Base-by-base conservation (phyloP, 2,113 vertebrate species). In the Sylvicapra grimmia region DNA sequence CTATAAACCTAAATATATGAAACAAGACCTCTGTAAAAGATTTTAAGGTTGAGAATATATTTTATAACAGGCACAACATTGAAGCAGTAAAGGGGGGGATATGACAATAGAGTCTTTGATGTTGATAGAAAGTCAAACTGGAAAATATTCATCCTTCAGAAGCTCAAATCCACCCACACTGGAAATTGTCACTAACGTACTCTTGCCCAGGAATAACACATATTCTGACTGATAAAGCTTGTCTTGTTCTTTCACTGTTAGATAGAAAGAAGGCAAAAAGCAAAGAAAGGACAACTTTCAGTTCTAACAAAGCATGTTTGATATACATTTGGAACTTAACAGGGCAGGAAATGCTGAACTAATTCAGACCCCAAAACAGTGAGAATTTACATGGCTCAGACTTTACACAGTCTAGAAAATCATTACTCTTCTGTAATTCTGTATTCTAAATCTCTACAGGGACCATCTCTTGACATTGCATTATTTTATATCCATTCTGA, bases 111-210 rank as follows among this genome's bases (percentile, higher is more conserved):
- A 89, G 72, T 40, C 95, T 98, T 98, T 98, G 98, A 98, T 98
- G 97, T 89, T 86, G 31, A 86, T 65, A 97, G 95, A 97, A 96
- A 98, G 90, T 96, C 88, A 94, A 97, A 95, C 95, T 98, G 98
- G 97, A 98, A 98, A 97, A 98, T 96, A 98, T 95, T 98, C 98
- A 96, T 97, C 97, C 97, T 98, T 97, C 96, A 97, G 97, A 98
- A 95, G 95, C 97, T 98, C 85, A 96, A 97, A 97, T 95, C 97
- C 97, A 97, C 98, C 98, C 98, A 98, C 98, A 97, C 84, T 98
- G 98, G 98, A 98, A 98, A 98, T 96, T 97, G 95, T 97, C 96
- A 95, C 97, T 94, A 97, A 97, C 96, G 53, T 97, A 89, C 65
- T 29, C 89, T 93, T 58, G 75, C 97, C 94, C 85, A 96, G 98